Evolutionary conservation across 2,888 invertebrate species (phyloP).

Genomic region (Cephus spinipes): DNA sequence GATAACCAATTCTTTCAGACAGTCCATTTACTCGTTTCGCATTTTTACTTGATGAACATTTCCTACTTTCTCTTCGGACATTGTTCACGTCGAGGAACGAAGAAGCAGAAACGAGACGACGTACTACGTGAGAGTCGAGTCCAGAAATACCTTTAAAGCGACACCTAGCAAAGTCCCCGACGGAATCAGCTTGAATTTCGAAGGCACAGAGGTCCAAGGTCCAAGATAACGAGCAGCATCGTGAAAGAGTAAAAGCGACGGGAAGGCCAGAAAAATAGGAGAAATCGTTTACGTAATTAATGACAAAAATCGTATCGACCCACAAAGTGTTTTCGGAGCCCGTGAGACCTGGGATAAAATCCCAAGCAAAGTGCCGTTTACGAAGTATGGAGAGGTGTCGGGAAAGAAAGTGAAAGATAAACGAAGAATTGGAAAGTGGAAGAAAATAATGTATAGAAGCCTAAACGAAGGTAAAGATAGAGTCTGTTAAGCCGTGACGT

Average conservation of each 20-base stretch:
- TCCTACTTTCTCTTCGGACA: neutral
- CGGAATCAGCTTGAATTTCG: neutral
- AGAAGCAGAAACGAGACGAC: neutral
- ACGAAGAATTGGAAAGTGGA: neutral
- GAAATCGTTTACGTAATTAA: neutral
- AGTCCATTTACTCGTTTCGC: neutral
- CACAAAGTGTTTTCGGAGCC: neutral
- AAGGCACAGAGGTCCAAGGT: neutral
- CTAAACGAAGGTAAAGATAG: neutral
- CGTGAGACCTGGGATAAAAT: neutral
- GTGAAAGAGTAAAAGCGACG: neutral
- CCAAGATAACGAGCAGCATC: neutral
- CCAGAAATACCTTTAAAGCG: neutral
- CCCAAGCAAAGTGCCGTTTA: neutral
- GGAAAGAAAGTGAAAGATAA: neutral
- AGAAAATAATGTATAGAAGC: neutral
- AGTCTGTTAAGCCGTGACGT: neutral
- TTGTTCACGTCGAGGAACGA: neutral
- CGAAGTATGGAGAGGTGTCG: neutral
- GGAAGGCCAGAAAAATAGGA: neutral
- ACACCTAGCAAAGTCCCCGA: neutral
- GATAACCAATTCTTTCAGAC: neutral
- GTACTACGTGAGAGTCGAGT: neutral
- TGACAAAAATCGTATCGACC: neutral
- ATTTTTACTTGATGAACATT: neutral